Base-by-base conservation (phyloP, 2,797 vertebrate species). In the Betta splendens region DNA sequence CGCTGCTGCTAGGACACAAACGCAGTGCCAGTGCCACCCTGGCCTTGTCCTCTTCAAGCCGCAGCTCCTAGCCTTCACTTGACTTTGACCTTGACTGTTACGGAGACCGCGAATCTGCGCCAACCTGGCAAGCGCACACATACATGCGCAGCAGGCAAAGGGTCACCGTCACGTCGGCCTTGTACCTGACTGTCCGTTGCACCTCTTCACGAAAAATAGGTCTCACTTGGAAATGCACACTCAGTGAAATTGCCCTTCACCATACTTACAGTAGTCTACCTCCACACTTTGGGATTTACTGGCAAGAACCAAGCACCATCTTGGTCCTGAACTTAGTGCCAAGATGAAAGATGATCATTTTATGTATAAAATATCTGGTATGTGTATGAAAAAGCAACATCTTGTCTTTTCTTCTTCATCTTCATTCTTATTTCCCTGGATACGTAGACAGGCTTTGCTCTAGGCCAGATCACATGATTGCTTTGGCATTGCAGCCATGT, bases 61-160 rank as follows among this genome's bases (percentile, higher is more conserved):
- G 47, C 48, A 73, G 81, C 67, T 77, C 76, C 64, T 79, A 79
- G 79, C 58, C 67, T 45, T 74, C 51, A 17, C 65, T 45, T 74
- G 51, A 17, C 65, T 71, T 70, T 86, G 84, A 83, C 80, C 80
- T 82, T 83, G 77, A 62, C 75, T 75, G 63, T 64, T 55, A 52
- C 42, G 45, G 64, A 64, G 67, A 58, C 29, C 40, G 55, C 82
- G 71, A 79, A 62, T 63, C 42, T 31, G 51, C 0, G 70, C 80
- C 85, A 83, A 75, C 37, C 73, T 85, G 80, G 70, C 74, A 83
- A 57, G 17, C 64, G 29, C 3, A 69, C 32, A 28, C 38, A n/a
- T n/a, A 1, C 56, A 51, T 35, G 42, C 64, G 23, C 70, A 47
- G 66, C 79, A 48, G 63, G 64, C 11, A 52, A 53, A 74, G 77